Base-by-base conservation (phyloP, 2,797 vertebrate species). In the Phataginus tetradactyla region DNA sequence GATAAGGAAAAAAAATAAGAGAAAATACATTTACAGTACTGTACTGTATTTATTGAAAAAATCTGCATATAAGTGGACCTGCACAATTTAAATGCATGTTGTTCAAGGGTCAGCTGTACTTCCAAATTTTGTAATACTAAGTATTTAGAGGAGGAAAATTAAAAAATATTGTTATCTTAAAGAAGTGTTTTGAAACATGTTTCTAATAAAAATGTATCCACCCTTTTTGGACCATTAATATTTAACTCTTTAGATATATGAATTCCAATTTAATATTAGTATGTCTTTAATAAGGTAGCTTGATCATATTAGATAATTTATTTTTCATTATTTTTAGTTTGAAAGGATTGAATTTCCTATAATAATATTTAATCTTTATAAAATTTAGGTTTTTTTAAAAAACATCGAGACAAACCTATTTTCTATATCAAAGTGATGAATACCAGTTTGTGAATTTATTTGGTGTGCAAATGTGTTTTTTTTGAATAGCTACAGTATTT, bases 71-170 rank as follows among this genome's bases (percentile, higher is more conserved):
- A 45, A 45, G 45, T 45, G 45, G 45, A 45, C 45, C 45, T 45
- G 10, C 11, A 12, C 45, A 45, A 45, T 45, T 45, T 45, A 45
- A 45, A 45, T 45, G 10, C 45, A 45, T 45, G 45, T 45, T 45
- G 11, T 45, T 45, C 45, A 45, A 45, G 45, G 2, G 11, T 12
- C 45, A 45, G 45, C 10, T 45, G 45, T 45, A 89, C 78, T 97
- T 98, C 95, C 39, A 79, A n/a, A 96, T 85, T 98, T 84, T 94
- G 57, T 95, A 87, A 74, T 89, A 27, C 51, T 75, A 29, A 86
- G 21, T 55, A 53, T 90, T 94, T 72, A 63, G 53, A 81, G 18
- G 21, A 29, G 34, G n/a, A 29, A 5, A 72, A n/a, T 5, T 32
- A 75, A 55, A 21, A 77, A 59, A 39, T 80, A 51, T 7, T 64